These are phyloP conservation scores for Pseudochromis fuscus DNA, from an alignment of 2,797 vertebrate genomes.

Conservation along the genomic window DNA sequence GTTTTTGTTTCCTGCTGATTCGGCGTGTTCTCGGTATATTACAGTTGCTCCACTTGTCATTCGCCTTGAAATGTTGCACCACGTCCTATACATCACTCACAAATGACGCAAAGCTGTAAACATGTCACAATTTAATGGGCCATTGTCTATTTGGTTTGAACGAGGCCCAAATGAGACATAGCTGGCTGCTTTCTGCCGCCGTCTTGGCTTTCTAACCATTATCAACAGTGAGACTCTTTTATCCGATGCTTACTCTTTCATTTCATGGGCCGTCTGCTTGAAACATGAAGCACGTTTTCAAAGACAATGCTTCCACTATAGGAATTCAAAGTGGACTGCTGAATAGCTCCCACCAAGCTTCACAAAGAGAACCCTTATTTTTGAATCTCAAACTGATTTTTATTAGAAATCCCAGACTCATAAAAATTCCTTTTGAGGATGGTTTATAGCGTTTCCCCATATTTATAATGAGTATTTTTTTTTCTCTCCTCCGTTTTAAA, in stretches of 20 bases:
- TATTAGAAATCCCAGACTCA: conserved; percentile 75
- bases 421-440: conserved; percentile 83
- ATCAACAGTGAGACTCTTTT: conserved; percentile 67
- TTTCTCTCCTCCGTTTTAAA: conserved; percentile 63
- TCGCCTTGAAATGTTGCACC: conserved; percentile 30
- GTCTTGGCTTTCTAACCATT: conserved; percentile 56
- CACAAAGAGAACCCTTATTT: conserved; percentile 74
- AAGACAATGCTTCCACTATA: conserved; percentile 69
- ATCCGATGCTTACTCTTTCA: conserved; percentile 69
- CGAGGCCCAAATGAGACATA: conserved; percentile 68
- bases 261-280: conserved; percentile 74
- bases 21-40: conserved; percentile 30
- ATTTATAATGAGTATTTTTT: conserved; percentile 78
- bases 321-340: conserved; percentile 72
- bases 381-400: conserved; percentile 67
- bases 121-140: conserved; percentile 68
- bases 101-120: conserved; percentile 58
- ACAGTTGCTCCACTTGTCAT: conserved; percentile 39
- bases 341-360: conserved; percentile 49
- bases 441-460: conserved; percentile 76
- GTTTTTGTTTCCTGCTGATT: conserved; percentile 67
- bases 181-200: conserved; percentile 45
- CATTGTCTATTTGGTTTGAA: conserved; percentile 68
- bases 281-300: conserved; percentile 74
- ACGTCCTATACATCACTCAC: conserved; percentile 51